Conservation (phyloP, 2,888 invertebrate species). For the Cerastoderma edule region DNA sequence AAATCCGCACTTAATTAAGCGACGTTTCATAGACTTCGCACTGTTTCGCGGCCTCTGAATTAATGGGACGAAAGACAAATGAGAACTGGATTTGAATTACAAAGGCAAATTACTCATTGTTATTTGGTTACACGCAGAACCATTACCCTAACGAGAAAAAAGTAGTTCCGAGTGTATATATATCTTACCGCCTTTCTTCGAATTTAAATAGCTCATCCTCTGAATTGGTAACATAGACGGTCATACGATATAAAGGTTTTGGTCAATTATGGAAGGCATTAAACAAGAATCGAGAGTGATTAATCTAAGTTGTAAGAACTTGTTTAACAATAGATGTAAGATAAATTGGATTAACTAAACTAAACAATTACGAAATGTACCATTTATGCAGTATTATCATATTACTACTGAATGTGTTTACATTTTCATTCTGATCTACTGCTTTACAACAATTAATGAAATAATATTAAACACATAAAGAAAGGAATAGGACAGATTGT, state of each 20-base stretch:
- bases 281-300: no score
- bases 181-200: background rate
- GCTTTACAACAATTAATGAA: no score
- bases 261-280: no score
- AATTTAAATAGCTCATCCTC: background rate
- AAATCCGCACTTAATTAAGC: constrained; percentile 4
- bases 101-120: constrained; percentile 26
- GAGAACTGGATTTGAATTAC: constrained; percentile 19
- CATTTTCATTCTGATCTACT: no score
- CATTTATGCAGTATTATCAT: no score
- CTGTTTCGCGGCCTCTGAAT: background rate
- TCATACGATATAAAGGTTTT: background rate
- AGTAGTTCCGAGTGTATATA: background rate
- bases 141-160: background rate
- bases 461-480: no score
- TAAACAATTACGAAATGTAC: no score
- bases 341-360: no score
- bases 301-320: no score
- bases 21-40: background rate
- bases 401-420: no score
- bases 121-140: background rate
- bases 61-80: constrained; percentile 12
- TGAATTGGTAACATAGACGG: background rate
- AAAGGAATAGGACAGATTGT: no score
- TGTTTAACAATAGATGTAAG: no score